Percentiles rank a stretch among this genome's conserved stretches.
Conservation (phyloP, 2,888 invertebrate species). For the Suillia variegata region DNA sequence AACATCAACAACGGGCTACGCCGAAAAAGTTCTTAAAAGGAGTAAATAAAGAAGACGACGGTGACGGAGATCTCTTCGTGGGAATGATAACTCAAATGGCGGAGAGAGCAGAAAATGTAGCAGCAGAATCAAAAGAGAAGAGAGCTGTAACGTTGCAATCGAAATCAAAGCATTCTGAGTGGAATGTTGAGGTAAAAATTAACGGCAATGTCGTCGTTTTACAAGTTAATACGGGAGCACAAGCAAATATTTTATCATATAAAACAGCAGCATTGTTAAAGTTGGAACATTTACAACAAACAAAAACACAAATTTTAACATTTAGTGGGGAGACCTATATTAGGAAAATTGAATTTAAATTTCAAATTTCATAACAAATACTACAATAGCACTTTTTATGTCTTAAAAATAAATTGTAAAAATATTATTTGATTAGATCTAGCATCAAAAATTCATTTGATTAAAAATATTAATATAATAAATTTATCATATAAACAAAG, state of each 20-base stretch:
- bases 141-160: neutral
- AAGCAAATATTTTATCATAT: conserved; percentile 24
- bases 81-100: conserved; percentile 11
- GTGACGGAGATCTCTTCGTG: conserved; percentile 10
- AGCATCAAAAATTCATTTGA: conserved; percentile 10
- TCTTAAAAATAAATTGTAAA: conserved; percentile 13
- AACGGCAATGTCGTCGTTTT: conserved; percentile 5
- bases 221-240: conserved; percentile 26
- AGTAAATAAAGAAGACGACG: conserved; percentile 6
- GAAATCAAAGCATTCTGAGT: too few relatives aligned
- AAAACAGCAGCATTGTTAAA: conserved; percentile 1
- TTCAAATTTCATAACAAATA: conserved; percentile 11
- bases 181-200: conserved; percentile 18
- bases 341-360: conserved; percentile 12
- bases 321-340: conserved; percentile 23
- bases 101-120: neutral
- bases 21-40: neutral
- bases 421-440: conserved; percentile 23
- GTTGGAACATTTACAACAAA: neutral
- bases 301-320: conserved; percentile 19
- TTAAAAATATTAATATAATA: too few relatives aligned
- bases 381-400: conserved; percentile 18
- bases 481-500: conserved; percentile 16
- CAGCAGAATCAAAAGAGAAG: neutral
- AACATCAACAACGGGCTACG: neutral